Conservation (phyloP, 2,888 invertebrate genomes). For the Toxonevra muliebris region DNA sequence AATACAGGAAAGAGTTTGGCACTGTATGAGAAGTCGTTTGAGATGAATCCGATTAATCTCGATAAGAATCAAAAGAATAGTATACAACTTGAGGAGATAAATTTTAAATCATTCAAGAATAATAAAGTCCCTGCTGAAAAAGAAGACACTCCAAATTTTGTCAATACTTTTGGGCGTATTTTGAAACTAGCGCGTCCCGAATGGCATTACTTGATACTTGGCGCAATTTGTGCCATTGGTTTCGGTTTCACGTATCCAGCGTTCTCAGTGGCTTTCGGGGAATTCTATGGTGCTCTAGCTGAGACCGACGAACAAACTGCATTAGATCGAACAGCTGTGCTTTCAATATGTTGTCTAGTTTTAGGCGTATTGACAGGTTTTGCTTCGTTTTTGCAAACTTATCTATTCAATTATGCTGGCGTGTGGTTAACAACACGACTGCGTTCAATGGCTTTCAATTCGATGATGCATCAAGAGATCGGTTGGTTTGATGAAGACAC, state of each 20-base stretch:
- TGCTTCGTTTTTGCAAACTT: conserved; percentile 76
- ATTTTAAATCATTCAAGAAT: conserved; percentile 36
- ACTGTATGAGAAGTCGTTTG: conserved; percentile 62
- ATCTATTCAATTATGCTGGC: conserved; percentile 80
- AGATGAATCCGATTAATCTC: conserved; percentile 58
- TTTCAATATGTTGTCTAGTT: conserved; percentile 72
- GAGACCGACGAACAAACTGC: conserved; percentile 69
- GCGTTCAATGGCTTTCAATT: conserved; percentile 68
- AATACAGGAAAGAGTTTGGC: conserved; percentile 55
- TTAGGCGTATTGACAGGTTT: conserved; percentile 74
- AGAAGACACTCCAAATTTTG: conserved; percentile 56
- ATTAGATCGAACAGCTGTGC: conserved; percentile 68
- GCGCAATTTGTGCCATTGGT: conserved; percentile 72
- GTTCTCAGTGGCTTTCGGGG: conserved; percentile 81
- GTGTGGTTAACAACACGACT: conserved; percentile 77
- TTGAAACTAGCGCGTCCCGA: conserved; percentile 75
- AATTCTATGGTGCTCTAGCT: conserved; percentile 78
- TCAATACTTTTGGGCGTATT: conserved; percentile 67
- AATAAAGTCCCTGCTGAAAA: neutral
- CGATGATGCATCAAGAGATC: conserved; percentile 78
- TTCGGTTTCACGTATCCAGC: conserved; percentile 79
- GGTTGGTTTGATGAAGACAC: conserved; percentile 77
- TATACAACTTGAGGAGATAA: conserved; percentile 53
- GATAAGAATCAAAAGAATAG: conserved; percentile 61
- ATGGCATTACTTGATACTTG: conserved; percentile 72